phyloP scores from a whole-genome alignment of 2,113 vertebrate genomes.

The Myxocyprinus asiaticus region DNA sequence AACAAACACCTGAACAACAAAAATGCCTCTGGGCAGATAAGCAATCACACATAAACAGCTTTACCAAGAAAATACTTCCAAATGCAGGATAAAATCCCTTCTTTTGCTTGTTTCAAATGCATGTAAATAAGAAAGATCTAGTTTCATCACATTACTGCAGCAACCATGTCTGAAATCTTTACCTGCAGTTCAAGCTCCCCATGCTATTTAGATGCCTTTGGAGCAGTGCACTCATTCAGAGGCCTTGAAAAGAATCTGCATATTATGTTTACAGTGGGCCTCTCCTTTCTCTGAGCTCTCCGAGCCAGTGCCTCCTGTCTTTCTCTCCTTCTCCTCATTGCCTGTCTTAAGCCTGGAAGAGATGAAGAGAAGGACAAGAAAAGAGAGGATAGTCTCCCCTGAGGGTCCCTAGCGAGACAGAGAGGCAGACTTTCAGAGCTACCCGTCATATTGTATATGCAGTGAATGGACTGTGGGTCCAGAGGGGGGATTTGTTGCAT shows the following conservation, averaged over 20 bases:
- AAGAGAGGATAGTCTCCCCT: slow-evolving; percentile 46
- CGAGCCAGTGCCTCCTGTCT: slow-evolving; percentile 25
- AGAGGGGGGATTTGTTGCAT: slow-evolving; percentile 45
- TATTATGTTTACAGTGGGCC: slow-evolving; percentile 48
- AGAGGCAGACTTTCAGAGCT: slow-evolving; percentile 58
- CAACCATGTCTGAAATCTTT: slow-evolving; percentile 3
- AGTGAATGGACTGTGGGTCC: slow-evolving; percentile 62
- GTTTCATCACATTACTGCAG: slow-evolving; percentile 15
- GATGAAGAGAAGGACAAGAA: slow-evolving; percentile 50
- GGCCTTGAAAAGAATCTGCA: slow-evolving; percentile 13
- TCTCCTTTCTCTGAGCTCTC: slow-evolving; percentile 41
- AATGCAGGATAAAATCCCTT: not conserved
- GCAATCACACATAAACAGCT: no score
- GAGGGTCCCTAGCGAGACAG: slow-evolving; percentile 52
- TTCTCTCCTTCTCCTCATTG: slow-evolving; percentile 23
- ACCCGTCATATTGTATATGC: slow-evolving; percentile 65
- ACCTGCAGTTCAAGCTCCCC: slow-evolving; percentile 33
- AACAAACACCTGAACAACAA: no score
- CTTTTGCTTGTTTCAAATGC: not conserved
- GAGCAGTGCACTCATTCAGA: slow-evolving; percentile 15
- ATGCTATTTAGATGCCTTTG: slow-evolving; percentile 32
- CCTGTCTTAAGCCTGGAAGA: slow-evolving; percentile 47
- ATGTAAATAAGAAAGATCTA: slow-evolving; percentile 32
- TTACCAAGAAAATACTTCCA: not conserved
- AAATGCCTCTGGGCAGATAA: no score